Base-by-base conservation (phyloP, 2,797 vertebrate genomes). In the Echeneis naucrates region DNA sequence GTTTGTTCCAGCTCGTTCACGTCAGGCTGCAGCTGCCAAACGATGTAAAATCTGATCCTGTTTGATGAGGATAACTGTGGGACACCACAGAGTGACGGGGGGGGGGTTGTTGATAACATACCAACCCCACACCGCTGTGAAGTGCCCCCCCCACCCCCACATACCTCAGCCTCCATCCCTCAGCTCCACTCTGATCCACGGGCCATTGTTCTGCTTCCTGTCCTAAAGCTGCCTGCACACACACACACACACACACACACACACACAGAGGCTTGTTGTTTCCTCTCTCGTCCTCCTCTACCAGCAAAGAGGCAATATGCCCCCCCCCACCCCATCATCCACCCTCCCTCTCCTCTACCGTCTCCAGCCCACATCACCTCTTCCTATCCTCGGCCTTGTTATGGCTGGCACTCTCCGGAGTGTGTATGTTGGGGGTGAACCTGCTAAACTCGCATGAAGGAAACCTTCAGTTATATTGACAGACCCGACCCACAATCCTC, bases 141-240 rank as follows among this genome's bases (percentile, higher is more conserved):
- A 78, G 52, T 42, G 12, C 27, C 47, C 57, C 56, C 32, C 58
- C 60, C 63, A 13, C 38, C 30, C 30, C 30, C 30, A 30, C 4
- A 11, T 19, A 47, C 70, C 68, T 45, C 52, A 68, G 54, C 70
- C 70, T 67, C 61, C 66, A 78, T 75, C 61, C 68, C 62, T 74
- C 71, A 71, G 66, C 75, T 80, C 60, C 71, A 67, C 70, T 83
- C 79, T 78, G 73, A 81, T 87, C 73, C 78, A 71, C 57, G 64
- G 68, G 68, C 89, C 78, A 91, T 92, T 91, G 89, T 92, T 87
- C 78, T 78, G 60, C 92, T 94, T 94, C 94, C 94, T 95, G 93
- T 93, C 88, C 81, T 77, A 78, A 91, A 91, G 81, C 75, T 75
- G 30, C 63, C 32, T 51, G 59, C 48, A 55, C 37, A 37, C 0